Base-by-base conservation (phyloP, 2,113 vertebrate genomes). In the Myotis yumanensis region DNA sequence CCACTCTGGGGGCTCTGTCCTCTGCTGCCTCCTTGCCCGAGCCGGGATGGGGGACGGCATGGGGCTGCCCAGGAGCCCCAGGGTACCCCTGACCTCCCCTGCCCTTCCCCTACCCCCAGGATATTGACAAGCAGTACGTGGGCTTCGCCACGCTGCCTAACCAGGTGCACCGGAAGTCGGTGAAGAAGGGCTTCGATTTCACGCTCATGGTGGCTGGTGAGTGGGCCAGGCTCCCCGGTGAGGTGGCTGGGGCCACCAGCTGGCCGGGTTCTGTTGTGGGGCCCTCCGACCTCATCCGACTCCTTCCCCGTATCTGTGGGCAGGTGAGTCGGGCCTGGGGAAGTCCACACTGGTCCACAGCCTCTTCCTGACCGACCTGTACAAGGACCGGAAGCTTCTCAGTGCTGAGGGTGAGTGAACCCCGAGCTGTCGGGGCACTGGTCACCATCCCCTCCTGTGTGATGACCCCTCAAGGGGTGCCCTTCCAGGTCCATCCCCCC, bases 151-250 rank as follows among this genome's bases (percentile, higher is more conserved):
- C 99, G 11, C 98, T 99, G 81, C 99, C 99, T 4, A 99, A 99
- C 98, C 99, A 99, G 97, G 99, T 99, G 68, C 99, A 99, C 98
- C 98, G 99, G 93, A 99, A 99, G 98, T 99, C 99, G 0, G 99
- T 99, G 97, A 99, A 99, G 98, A 99, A 99, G 96, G 99, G 99
- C 66, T 99, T 99, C 0, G 99, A 99, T 97, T 99, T 99, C 96
- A 99, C 99, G 0, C 98, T 99, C 95, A 99, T 99, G 99, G 99
- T 99, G 6, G 99, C 99, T 77, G 99, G 99, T 99, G 92, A 98
- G 98, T 95, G 93, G 75, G 25, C 79, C 9, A 0, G n/a, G 35
- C 17, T 71, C 75, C 12, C 3, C 14, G 81, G 66, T 15, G 7
- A 85, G 80, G 52, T 43, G 48, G 25, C 37, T 35, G 81, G 68